Percentiles rank a stretch among this genome's conserved stretches.
Conservation (phyloP, 2,888 invertebrate species). For the Byasa hedistus region DNA sequence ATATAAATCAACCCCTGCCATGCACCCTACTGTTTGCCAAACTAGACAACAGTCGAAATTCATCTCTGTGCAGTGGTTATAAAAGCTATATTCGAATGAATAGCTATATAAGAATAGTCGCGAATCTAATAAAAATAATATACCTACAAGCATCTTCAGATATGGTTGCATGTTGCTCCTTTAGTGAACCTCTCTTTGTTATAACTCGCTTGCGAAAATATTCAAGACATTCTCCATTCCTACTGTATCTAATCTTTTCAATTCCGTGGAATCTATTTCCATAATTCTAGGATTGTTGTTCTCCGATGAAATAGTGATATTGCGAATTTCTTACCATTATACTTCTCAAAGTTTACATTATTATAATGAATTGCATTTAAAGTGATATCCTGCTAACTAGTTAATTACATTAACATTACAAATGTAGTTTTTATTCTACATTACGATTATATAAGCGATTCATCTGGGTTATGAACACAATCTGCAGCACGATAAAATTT, state of each 20-base stretch:
- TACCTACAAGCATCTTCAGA: conserved; percentile 48
- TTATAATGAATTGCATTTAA: background rate
- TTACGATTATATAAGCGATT: too few relatives aligned
- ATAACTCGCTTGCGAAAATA: conserved; percentile 31
- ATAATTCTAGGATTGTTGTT: conserved; percentile 25
- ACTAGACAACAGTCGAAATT: conserved; percentile 44
- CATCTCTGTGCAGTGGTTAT: conserved; percentile 37
- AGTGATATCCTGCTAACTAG: background rate
- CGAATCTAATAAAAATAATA: conserved; percentile 57
- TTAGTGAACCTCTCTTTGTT: conserved; percentile 40
- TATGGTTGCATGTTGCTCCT: conserved; percentile 38
- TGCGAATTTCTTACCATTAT: conserved; percentile 24
- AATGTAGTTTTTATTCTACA: too few relatives aligned
- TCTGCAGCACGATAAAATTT: background rate
- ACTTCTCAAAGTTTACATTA: background rate
- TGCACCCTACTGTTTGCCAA: conserved; percentile 68
- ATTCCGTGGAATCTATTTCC: conserved; percentile 28
- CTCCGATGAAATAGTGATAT: conserved; percentile 23
- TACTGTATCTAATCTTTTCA: conserved; percentile 31
- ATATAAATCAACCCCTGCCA: conserved; percentile 75
- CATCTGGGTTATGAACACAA: too few relatives aligned
- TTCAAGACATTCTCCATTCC: conserved; percentile 30
- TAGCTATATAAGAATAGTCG: conserved; percentile 46
- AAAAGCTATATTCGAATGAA: conserved; percentile 37
- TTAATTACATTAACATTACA: background rate